Evolutionary conservation across 2,113 vertebrate genomes (phyloP).

Genomic region (Euleptes europaea): DNA sequence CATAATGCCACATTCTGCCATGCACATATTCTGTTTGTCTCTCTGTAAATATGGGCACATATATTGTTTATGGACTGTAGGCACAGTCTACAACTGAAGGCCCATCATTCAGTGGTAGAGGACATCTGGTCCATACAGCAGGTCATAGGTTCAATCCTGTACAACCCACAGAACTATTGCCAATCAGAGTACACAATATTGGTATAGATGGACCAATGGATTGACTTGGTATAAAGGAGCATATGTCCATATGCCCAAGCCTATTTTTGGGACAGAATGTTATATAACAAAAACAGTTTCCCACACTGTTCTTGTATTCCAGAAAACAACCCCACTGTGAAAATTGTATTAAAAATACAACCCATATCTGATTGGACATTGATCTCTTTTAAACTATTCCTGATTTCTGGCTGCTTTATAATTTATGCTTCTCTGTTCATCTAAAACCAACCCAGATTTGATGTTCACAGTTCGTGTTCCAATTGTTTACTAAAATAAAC

Average conservation of each 20-base stretch:
- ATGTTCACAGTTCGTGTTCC: not conserved
- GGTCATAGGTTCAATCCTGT: too few relatives aligned
- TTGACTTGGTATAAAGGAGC: too few relatives aligned
- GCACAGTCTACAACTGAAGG: not conserved
- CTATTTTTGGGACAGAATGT: not conserved
- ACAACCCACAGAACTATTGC: too few relatives aligned
- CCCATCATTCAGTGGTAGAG: not conserved
- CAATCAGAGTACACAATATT: too few relatives aligned
- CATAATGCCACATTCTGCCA: not conserved
- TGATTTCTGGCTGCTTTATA: not conserved
- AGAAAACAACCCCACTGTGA: not conserved
- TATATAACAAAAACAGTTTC: not conserved
- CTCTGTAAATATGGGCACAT: too few relatives aligned
- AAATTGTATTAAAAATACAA: not conserved
- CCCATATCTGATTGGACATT: not conserved
- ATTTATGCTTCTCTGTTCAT: not conserved
- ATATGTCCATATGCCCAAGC: too few relatives aligned
- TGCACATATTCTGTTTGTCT: too few relatives aligned
- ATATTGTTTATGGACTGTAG: too few relatives aligned
- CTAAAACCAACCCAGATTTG: not conserved
- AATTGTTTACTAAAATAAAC: not conserved
- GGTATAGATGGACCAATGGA: too few relatives aligned
- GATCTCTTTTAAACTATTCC: not conserved
- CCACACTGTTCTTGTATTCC: not conserved
- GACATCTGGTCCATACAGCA: too few relatives aligned